These are phyloP conservation scores for Fopius arisanus DNA, from an alignment of 1,140 invertebrate genomes.

Conservation along the genomic window DNA sequence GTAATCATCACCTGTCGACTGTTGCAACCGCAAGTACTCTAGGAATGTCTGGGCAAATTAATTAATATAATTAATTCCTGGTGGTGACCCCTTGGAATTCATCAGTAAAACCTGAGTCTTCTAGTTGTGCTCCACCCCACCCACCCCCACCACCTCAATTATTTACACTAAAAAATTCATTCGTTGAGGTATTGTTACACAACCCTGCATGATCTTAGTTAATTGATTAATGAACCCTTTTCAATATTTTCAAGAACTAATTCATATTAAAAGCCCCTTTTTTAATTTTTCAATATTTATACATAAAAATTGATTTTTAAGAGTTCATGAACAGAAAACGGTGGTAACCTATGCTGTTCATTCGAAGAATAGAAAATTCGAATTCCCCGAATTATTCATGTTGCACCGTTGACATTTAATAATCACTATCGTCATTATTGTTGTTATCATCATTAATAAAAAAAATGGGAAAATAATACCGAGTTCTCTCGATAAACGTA, in stretches of 20 bases:
- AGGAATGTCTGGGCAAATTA: conserved; percentile 28
- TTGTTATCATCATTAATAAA: conserved; percentile 22
- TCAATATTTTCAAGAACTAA: not conserved
- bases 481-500: conserved; percentile 15
- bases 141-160: not conserved
- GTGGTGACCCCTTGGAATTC: not conserved
- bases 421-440: conserved; percentile 32
- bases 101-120: not conserved
- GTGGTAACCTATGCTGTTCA: conserved; percentile 4
- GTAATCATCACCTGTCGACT: conserved; percentile 39
- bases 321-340: not conserved
- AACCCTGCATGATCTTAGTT: conserved; percentile 9
- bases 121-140: not conserved
- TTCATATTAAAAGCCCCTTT: not conserved
- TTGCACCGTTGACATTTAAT: conserved; percentile 29
- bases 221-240: not conserved
- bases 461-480: not conserved
- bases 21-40: conserved; percentile 28
- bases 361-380: not conserved
- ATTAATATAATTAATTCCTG: conserved; percentile 14
- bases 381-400: conserved; percentile 30
- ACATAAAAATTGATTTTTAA: not conserved
- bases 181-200: not conserved
- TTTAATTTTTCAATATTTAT: not conserved
- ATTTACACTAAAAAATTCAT: not conserved